Evolutionary conservation across 2,113 vertebrate genomes (phyloP), one percentile per base, ranked within the genome.

Genomic region (Chitala chitala): DNA sequence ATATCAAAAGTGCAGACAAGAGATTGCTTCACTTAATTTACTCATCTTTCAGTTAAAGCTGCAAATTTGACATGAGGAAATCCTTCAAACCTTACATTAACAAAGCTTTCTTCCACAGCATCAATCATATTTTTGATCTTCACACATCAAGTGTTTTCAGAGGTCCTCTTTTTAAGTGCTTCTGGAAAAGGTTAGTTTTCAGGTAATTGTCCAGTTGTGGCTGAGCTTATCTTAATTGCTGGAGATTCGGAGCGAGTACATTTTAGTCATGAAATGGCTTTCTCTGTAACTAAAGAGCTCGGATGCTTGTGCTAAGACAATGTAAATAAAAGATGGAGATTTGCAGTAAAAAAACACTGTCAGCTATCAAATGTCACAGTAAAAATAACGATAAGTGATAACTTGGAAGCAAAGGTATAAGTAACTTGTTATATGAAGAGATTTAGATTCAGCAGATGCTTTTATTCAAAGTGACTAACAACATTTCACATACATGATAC

Each of bases 201-300:
- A 90, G 85, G 87, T 89, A 90, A 89, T 89, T 90, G 86, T 89
- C 84, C 84, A 87, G 85, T 83, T 85, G 85, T 83, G 82, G 81
- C 84, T 50, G 38, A 78, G 80, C 82, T 89, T 88, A 88, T 87
- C 83, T 86, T 89, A 89, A 90, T 89, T 87, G 85, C 78, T 75
- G 77, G 83, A 81, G 80, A 83, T 88, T 88, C 78, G 86, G 75
- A 75, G 75, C 71, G 77, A 84, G 80, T 76, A 79, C 78, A 79
- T 81, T 84, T 71, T 74, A 81, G 76, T 84, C 83, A 87, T 84
- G 82, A 86, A 84, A 80, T 83, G 81, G 81, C 76, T 82, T 58
- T 51, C 61, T 79, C 74, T 74, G 78, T 77, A 82, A 58, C 24
- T 66, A 64, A 82, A 71, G 69, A 59, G 64, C 73, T 22, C 50